A percentile compares a stretch with the other conserved stretches of the same genome.
phyloP scores from a whole-genome alignment of 2,113 vertebrate species.

The Acanthisitta chloris region DNA sequence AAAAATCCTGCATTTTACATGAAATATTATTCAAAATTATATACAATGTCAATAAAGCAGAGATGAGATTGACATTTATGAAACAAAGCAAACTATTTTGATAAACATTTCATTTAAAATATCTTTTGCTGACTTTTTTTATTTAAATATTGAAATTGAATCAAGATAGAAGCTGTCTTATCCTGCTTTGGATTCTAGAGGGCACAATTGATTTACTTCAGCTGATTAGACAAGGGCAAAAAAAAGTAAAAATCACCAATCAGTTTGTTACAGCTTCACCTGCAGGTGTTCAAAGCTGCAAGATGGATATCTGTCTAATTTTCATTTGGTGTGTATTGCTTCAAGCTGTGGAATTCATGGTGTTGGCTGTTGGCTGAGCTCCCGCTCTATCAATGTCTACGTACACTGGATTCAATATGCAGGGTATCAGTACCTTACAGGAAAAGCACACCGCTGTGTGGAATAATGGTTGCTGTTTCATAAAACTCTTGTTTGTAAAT shows the following conservation, averaged over 20 bases:
- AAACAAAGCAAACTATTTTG: neutral
- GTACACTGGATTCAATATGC: neutral
- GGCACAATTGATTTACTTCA: slow-evolving; percentile 22
- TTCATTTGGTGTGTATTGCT: neutral
- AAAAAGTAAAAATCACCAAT: neutral
- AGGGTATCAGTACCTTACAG: neutral
- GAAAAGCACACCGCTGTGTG: neutral
- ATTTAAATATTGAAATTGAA: neutral
- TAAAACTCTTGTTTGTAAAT: neutral
- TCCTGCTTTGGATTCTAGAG: slow-evolving; percentile 28
- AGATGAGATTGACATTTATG: neutral
- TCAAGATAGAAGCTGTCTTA: neutral
- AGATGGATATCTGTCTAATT: neutral
- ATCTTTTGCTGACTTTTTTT: neutral
- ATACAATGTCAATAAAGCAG: neutral
- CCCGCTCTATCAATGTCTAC: rapidly evolving
- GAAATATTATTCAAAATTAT: neutral
- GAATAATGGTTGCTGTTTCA: neutral
- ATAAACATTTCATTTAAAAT: neutral
- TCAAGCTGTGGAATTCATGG: neutral
- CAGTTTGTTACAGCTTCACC: neutral
- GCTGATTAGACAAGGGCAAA: neutral
- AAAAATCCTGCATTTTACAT: neutral
- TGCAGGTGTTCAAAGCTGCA: slow-evolving; percentile 15
- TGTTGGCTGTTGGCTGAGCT: neutral